phyloP scores from a whole-genome alignment of 2,113 vertebrate genomes.

The Bungarus multicinctus region DNA sequence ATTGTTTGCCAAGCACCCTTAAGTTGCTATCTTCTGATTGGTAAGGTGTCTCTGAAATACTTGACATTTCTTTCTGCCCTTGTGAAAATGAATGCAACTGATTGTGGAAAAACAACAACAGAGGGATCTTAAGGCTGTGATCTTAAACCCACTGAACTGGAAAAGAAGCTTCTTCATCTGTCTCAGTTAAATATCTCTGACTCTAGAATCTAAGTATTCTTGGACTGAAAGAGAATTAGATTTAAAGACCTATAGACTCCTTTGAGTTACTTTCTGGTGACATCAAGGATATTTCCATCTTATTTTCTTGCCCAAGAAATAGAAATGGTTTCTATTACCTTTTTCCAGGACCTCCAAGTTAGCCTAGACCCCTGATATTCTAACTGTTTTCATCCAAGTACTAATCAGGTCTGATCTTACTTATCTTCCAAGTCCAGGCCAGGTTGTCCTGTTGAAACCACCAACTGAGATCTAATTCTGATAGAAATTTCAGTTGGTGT shows the following conservation, averaged over 20 bases:
- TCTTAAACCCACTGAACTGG: not conserved
- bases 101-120: not conserved
- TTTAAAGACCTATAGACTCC: not conserved
- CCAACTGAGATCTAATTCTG: not conserved
- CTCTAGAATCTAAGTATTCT: not conserved
- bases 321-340: not conserved
- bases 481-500: not conserved
- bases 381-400: not conserved
- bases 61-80: not conserved
- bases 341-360: not conserved
- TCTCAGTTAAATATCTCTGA: not conserved
- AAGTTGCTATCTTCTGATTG: not conserved
- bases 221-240: not conserved
- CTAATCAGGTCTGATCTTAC: not conserved
- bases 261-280: not conserved
- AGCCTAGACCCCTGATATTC: not conserved
- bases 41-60: not conserved
- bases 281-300: not conserved
- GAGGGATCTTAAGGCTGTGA: not conserved
- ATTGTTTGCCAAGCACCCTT: not conserved
- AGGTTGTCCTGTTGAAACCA: not conserved
- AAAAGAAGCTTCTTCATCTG: not conserved
- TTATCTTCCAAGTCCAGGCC: not conserved
- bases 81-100: not conserved
- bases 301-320: not conserved